Percentiles rank a stretch among this genome's conserved stretches.
phyloP scores from a whole-genome alignment of 1,140 invertebrate species.

The Zaprionus ornatus region DNA sequence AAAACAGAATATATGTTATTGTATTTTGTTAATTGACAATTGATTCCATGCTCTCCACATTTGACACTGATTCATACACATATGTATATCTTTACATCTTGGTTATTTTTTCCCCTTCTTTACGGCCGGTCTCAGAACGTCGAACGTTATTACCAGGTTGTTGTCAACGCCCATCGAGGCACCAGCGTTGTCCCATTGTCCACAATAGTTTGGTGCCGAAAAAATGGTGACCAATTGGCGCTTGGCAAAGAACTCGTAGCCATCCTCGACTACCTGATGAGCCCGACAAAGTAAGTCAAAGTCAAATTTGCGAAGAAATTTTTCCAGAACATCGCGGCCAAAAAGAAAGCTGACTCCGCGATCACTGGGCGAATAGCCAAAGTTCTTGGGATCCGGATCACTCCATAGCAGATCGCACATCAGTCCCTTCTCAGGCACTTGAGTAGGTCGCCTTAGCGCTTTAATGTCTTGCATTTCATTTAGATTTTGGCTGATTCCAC shows the following conservation, averaged over 20 bases:
- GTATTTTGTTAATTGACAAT: conserved; percentile 19
- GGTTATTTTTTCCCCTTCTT: not conserved
- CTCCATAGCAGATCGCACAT: conserved; percentile 98
- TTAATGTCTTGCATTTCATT: conserved; percentile 94
- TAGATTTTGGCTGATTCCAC: conserved; percentile 93
- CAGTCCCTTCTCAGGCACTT: conserved; percentile 95
- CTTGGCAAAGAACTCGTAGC: conserved; percentile 99
- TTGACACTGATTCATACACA: not conserved
- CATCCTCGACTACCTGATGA: conserved; percentile 98
- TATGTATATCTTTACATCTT: not conserved
- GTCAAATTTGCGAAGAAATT: conserved; percentile 96
- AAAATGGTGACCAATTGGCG: conserved; percentile 99
- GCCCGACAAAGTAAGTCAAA: conserved; percentile 97
- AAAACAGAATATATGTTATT: not conserved
- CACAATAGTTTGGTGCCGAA: conserved; percentile 86
- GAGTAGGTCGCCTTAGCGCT: conserved; percentile 94
- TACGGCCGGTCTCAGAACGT: conserved; percentile 15
- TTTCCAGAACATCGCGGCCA: conserved; percentile 95
- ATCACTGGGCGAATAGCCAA: conserved; percentile 97
- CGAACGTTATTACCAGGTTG: conserved; percentile 97
- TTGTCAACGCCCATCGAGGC: conserved; percentile 99
- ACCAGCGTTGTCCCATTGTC: conserved; percentile 98
- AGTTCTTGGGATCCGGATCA: conserved; percentile 95
- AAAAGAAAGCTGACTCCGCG: conserved; percentile 97
- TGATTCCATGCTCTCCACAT: not conserved